Conservation (phyloP, 2,888 invertebrate genomes). For the Trichopria drosophilae region DNA sequence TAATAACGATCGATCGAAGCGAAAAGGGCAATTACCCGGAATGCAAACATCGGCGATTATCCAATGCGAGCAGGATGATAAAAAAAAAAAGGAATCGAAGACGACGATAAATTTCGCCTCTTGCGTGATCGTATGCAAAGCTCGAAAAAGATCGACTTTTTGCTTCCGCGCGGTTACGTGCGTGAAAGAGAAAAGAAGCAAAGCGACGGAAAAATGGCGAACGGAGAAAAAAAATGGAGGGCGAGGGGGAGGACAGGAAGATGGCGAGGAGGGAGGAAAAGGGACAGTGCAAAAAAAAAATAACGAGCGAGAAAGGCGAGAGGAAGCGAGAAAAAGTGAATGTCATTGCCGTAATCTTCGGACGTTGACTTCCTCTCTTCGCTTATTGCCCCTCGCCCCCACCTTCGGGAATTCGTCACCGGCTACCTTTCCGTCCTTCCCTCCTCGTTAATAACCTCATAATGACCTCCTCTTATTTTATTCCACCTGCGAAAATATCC, state of each 20-base stretch:
- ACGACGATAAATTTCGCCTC: no score
- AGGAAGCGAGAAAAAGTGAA: constrained; percentile 57
- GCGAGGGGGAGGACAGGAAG: constrained; percentile 12
- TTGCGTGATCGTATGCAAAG: no score
- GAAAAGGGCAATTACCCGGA: no score
- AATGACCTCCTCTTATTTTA: no score
- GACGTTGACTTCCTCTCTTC: constrained; percentile 57
- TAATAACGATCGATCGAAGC: no score
- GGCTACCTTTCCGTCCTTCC: constrained; percentile 28
- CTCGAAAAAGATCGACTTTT: no score
- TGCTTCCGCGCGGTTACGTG: constrained; percentile 6
- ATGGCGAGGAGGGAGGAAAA: constrained; percentile 34
- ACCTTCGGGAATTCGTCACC: constrained; percentile 36
- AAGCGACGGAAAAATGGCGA: constrained; percentile 7
- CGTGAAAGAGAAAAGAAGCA: constrained; percentile 9
- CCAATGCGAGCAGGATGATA: no score
- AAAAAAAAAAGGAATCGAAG: no score
- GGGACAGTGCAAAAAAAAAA: no score
- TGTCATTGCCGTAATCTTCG: constrained; percentile 60
- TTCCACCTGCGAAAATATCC: no score
- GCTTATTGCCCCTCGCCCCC: constrained; percentile 41
- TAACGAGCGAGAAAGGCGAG: constrained; percentile 43
- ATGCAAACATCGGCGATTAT: no score
- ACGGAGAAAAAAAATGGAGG: constrained; percentile 21
- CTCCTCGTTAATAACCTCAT: no score